Conservation (phyloP, 2,888 invertebrate genomes). For the Pterobdella sp. region DNA sequence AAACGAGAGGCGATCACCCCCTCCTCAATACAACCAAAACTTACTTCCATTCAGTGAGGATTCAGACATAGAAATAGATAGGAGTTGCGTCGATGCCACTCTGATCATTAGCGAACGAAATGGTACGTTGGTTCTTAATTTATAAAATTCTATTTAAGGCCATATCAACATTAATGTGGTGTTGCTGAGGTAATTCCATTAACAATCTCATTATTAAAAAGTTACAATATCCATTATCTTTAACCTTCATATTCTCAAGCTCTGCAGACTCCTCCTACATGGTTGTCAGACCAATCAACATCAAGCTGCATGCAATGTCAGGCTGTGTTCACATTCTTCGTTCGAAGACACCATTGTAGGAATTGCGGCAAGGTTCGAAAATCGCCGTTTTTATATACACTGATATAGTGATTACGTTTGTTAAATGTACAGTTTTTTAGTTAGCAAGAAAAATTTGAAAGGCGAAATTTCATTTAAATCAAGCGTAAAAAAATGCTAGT, state of each 20-base stretch:
- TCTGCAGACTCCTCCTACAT: slow-evolving; percentile 28
- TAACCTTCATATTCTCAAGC: not conserved
- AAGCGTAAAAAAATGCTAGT: not conserved
- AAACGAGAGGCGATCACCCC: not conserved
- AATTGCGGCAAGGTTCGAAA: slow-evolving; percentile 75
- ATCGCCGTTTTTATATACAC: too few relatives aligned
- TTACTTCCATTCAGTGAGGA: not conserved
- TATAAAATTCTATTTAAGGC: too few relatives aligned
- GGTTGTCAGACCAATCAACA: slow-evolving; percentile 89
- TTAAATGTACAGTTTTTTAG: too few relatives aligned
- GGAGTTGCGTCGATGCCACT: not conserved
- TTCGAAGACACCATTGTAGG: slow-evolving; percentile 88
- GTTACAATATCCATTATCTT: not conserved
- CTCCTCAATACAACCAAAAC: not conserved
- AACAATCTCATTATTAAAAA: not conserved
- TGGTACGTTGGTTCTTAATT: not conserved
- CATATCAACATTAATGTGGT: not conserved
- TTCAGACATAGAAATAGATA: not conserved
- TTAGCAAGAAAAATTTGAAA: too few relatives aligned
- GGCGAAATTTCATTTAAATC: not conserved
- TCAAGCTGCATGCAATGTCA: slow-evolving; percentile 87
- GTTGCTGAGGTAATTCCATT: not conserved
- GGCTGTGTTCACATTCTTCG: slow-evolving; percentile 83
- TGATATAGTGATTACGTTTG: too few relatives aligned
- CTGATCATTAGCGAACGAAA: not conserved